phyloP scores from a whole-genome alignment of 2,113 vertebrate species.

The Anhinga rufa region DNA sequence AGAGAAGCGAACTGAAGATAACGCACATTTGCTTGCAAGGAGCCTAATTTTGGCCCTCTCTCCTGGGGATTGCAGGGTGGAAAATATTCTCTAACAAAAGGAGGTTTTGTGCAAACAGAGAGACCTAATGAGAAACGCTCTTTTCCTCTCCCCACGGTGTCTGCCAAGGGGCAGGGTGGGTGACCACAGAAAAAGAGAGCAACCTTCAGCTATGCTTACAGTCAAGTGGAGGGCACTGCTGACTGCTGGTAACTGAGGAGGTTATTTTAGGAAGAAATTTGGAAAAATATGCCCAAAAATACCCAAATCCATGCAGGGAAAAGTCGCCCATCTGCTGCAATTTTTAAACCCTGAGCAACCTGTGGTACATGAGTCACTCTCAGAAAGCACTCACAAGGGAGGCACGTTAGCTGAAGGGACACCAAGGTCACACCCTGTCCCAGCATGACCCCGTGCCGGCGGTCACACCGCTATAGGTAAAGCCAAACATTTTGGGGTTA shows the following conservation, averaged over 20 bases:
- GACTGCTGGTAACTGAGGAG: constrained; percentile 69
- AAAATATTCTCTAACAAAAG: constrained; percentile 64
- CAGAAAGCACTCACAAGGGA: constrained; percentile 37
- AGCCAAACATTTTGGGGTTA: neutral
- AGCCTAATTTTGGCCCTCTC: constrained; percentile 41
- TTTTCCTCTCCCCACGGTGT: constrained; percentile 10
- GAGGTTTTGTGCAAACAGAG: constrained; percentile 59
- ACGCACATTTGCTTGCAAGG: neutral
- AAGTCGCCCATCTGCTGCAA: constrained; percentile 52
- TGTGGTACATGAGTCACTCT: constrained; percentile 71
- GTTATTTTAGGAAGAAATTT: constrained; percentile 74
- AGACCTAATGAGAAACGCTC: constrained; percentile 35
- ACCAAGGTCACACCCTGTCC: constrained; percentile 61
- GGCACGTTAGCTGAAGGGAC: neutral
- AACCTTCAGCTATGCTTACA: neutral
- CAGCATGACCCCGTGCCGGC: neutral
- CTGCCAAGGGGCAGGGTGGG: constrained; percentile 56
- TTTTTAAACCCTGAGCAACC: constrained; percentile 64
- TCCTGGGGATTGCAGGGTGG: constrained; percentile 18
- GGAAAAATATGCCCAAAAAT: constrained; percentile 69
- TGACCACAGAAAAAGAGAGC: constrained; percentile 67
- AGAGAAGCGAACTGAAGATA: neutral
- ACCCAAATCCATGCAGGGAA: constrained; percentile 37
- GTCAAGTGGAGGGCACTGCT: constrained; percentile 66
- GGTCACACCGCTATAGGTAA: neutral